Conservation (phyloP, 2,113 vertebrate species). For the Parotia lawesii region DNA sequence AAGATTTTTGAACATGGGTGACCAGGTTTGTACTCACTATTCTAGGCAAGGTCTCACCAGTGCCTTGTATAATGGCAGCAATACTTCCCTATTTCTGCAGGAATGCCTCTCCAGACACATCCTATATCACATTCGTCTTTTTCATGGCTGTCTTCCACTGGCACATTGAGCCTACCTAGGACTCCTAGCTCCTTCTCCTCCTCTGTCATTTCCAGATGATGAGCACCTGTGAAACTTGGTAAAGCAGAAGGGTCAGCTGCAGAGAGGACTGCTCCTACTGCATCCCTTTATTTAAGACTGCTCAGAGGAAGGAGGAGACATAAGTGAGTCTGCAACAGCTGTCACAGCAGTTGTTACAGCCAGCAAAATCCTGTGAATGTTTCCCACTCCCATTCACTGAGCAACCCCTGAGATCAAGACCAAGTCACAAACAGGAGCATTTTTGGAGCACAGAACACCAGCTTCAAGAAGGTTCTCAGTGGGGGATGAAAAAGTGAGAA, state of each 20-base stretch:
- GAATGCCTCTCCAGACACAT: not conserved
- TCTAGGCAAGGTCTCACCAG: not conserved
- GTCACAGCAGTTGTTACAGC: not conserved
- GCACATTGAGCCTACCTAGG: not conserved
- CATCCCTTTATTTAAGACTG: not conserved
- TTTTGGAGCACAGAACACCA: not conserved
- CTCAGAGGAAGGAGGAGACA: not conserved
- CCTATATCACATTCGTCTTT: not conserved
- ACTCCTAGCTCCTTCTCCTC: not conserved
- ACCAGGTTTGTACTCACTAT: not conserved
- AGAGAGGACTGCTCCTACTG: not conserved
- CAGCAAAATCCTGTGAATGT: not conserved
- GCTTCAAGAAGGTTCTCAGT: not conserved
- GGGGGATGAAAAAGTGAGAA: not conserved
- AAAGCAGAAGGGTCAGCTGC: slow-evolving; percentile 6
- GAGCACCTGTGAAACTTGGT: not conserved
- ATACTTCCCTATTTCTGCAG: not conserved
- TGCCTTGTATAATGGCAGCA: not conserved
- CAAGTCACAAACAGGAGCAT: not conserved
- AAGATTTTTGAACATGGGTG: not conserved
- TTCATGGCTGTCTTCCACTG: not conserved
- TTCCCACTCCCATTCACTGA: not conserved
- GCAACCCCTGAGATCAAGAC: not conserved
- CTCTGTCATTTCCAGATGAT: not conserved
- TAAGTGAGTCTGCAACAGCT: not conserved